phyloP scores from a whole-genome alignment of 30 jellyfish, hydroid and myxozoan genomes.

The Mastigias papua region DNA sequence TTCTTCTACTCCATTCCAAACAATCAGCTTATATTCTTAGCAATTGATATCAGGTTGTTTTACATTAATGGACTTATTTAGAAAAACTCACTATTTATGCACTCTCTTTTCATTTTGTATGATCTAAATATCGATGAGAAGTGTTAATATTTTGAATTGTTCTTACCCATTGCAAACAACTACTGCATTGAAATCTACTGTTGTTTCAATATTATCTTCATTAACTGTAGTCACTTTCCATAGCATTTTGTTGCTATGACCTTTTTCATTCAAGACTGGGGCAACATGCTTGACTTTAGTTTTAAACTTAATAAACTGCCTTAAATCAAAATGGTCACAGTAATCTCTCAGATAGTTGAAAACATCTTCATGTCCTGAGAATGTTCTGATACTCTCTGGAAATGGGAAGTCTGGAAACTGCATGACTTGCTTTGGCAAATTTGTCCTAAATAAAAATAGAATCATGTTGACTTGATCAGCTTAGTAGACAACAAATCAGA shows the following conservation, averaged over 20 bases:
- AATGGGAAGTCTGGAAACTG: slow-evolving; percentile 87
- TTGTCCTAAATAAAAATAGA: slow-evolving; percentile 60
- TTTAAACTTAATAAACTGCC: slow-evolving; percentile 26
- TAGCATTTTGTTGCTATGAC: background rate
- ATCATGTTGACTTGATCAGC: background rate
- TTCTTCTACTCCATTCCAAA: too few species aligned
- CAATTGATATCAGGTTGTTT: too few species aligned
- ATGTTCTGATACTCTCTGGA: slow-evolving; percentile 62
- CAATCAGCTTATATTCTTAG: too few species aligned
- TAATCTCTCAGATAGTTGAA: slow-evolving; percentile 62
- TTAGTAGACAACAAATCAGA: too few species aligned
- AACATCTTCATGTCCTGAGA: slow-evolving; percentile 64
- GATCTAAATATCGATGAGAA: background rate
- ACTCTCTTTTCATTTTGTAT: too few species aligned
- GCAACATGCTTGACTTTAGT: slow-evolving; percentile 51
- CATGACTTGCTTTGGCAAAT: slow-evolving; percentile 88
- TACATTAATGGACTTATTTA: background rate
- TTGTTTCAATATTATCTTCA: slow-evolving; percentile 1
- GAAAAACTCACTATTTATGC: background rate
- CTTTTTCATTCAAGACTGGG: slow-evolving; percentile 32
- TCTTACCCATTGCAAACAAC: slow-evolving; percentile 91
- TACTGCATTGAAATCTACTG: slow-evolving; percentile 70
- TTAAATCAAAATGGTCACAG: slow-evolving; percentile 37
- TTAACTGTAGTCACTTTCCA: slow-evolving; percentile 48
- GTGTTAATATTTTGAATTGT: background rate